Evolutionary conservation across 2,888 invertebrate species (phyloP).

Genomic region (Vesta saturnalis): DNA sequence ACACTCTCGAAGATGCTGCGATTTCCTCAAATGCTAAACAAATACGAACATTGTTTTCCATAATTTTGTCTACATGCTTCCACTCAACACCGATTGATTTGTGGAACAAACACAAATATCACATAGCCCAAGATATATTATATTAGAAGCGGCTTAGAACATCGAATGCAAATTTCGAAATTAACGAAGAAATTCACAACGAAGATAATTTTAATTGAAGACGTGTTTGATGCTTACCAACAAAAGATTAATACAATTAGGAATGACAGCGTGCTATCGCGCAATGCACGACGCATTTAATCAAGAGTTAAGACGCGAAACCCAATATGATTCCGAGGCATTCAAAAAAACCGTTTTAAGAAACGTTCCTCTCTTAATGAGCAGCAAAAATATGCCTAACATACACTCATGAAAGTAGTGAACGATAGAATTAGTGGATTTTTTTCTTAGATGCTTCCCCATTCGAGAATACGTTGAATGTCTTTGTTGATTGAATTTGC

Average conservation of each 20-base stretch:
- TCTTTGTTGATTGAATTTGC: too few species aligned
- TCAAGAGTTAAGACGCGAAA: slow-evolving; percentile 35
- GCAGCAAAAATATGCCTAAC: too few species aligned
- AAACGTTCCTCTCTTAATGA: too few species aligned
- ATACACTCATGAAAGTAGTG: slow-evolving; percentile 46
- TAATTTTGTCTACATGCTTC: too few species aligned
- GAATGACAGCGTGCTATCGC: slow-evolving; percentile 26
- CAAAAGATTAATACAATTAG: neutral
- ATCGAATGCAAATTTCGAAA: slow-evolving; percentile 13
- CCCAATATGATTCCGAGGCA: too few species aligned
- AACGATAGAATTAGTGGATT: slow-evolving; percentile 35
- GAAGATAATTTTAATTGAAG: slow-evolving; percentile 19
- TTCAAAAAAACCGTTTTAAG: too few species aligned
- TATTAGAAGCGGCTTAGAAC: slow-evolving; percentile 14
- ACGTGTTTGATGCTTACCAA: neutral
- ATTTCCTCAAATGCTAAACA: too few species aligned
- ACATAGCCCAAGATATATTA: slow-evolving; percentile 16
- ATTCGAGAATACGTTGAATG: too few species aligned
- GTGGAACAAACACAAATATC: too few species aligned
- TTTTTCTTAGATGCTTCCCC: slow-evolving; percentile 48
- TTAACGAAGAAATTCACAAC: slow-evolving; percentile 13
- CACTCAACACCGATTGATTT: too few species aligned
- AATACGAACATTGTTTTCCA: too few species aligned
- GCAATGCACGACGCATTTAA: slow-evolving; percentile 39
- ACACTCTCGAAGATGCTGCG: too few species aligned